Evolutionary conservation across 2,113 vertebrate species (phyloP).

Genomic region (Notothenia rossii): DNA sequence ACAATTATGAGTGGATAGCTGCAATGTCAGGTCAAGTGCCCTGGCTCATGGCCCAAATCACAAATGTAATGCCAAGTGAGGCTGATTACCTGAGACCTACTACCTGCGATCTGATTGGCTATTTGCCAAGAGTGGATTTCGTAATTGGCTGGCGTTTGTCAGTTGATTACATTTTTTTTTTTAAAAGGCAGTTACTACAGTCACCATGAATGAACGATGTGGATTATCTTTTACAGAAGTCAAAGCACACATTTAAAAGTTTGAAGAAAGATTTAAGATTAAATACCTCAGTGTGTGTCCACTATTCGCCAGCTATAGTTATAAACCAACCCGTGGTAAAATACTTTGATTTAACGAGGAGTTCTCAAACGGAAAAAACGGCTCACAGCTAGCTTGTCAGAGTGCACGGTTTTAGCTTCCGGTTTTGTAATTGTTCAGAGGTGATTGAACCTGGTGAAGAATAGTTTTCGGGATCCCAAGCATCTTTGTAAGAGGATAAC

Average conservation of each 20-base stretch:
- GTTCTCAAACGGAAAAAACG: not conserved
- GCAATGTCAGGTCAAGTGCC: constrained; percentile 13
- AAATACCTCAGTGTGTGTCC: not conserved
- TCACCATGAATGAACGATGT: not conserved
- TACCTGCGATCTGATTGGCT: not conserved
- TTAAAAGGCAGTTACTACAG: not conserved
- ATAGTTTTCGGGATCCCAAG: not conserved
- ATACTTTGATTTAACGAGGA: not conserved
- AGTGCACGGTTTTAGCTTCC: not conserved
- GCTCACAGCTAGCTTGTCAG: not conserved
- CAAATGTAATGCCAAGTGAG: not conserved
- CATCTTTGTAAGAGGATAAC: constrained; percentile 2
- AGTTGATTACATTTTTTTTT: not conserved
- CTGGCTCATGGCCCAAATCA: not conserved
- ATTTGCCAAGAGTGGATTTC: not conserved
- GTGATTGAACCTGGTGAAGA: not conserved
- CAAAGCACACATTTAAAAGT: not conserved
- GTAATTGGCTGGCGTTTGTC: not conserved
- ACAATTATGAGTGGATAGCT: not conserved
- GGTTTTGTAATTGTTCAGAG: not conserved
- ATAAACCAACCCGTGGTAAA: not conserved
- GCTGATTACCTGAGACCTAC: not conserved
- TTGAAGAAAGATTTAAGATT: not conserved
- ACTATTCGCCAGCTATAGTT: too few species aligned
- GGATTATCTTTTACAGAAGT: not conserved